Evolutionary conservation across 2,113 vertebrate genomes (phyloP).

Genomic region (Corapipo altera): DNA sequence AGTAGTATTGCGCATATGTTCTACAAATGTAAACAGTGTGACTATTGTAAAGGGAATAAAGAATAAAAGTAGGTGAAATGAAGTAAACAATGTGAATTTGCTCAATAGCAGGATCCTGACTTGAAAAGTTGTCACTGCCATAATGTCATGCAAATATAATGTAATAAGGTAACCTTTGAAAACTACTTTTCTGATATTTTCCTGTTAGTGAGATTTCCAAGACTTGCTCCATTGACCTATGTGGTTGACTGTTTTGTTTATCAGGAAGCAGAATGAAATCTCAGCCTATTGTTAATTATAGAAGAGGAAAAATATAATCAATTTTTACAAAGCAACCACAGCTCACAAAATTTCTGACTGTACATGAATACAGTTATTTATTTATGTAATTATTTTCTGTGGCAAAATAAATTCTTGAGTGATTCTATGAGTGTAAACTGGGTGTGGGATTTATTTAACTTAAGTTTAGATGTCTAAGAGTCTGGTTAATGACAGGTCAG

Average conservation of each 20-base stretch:
- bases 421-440: background rate
- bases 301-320: background rate
- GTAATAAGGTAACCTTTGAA: background rate
- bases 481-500: background rate
- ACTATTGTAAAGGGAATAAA: background rate
- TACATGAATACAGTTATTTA: background rate
- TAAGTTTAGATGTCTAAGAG: background rate
- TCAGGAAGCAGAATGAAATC: background rate
- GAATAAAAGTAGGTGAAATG: background rate
- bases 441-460: background rate
- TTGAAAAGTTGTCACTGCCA: background rate
- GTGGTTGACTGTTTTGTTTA: background rate
- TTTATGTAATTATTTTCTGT: background rate
- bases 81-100: background rate
- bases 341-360: background rate
- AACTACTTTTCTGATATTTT: background rate
- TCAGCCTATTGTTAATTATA: background rate
- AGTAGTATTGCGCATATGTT: rapidly evolving
- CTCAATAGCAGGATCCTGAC: background rate
- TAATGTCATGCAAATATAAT: background rate
- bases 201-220: background rate
- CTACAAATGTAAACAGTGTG: background rate
- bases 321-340: background rate
- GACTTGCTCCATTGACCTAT: background rate
- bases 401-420: background rate